Conservation (phyloP, 2,888 invertebrate genomes). For the Philereme vetulata region DNA sequence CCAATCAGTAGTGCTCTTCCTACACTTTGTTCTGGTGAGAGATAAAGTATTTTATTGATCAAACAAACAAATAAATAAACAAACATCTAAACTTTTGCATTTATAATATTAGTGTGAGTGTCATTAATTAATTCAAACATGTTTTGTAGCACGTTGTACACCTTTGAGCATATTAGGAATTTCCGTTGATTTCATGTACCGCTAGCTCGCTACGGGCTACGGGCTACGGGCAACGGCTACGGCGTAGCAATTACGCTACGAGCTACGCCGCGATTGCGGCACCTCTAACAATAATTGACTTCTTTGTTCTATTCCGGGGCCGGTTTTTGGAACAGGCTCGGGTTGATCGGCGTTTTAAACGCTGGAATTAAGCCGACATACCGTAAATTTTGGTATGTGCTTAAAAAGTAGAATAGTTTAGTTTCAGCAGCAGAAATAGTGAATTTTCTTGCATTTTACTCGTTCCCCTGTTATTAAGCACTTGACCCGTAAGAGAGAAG, state of each 20-base stretch:
- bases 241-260: constrained; percentile 62
- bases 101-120: too few relatives aligned
- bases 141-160: too few relatives aligned
- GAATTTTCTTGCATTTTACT: constrained; percentile 16
- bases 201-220: constrained; percentile 50
- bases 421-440: constrained; percentile 1
- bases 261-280: constrained; percentile 46
- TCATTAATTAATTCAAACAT: too few relatives aligned
- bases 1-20: too few relatives aligned
- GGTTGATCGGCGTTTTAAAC: too few relatives aligned
- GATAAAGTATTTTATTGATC: too few relatives aligned
- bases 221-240: constrained; percentile 45
- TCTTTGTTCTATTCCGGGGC: constrained; percentile 56
- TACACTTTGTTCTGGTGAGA: too few relatives aligned
- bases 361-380: too few relatives aligned
- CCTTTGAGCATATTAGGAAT: not conserved
- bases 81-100: too few relatives aligned
- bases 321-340: too few relatives aligned
- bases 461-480: constrained; percentile 25
- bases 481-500: constrained; percentile 21
- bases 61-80: too few relatives aligned
- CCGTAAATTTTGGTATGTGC: too few relatives aligned
- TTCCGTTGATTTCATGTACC: not conserved
- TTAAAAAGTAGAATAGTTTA: not conserved
- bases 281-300: constrained; percentile 55